Base-by-base conservation (phyloP, 2,113 vertebrate genomes). In the Delphinapterus leucas region DNA sequence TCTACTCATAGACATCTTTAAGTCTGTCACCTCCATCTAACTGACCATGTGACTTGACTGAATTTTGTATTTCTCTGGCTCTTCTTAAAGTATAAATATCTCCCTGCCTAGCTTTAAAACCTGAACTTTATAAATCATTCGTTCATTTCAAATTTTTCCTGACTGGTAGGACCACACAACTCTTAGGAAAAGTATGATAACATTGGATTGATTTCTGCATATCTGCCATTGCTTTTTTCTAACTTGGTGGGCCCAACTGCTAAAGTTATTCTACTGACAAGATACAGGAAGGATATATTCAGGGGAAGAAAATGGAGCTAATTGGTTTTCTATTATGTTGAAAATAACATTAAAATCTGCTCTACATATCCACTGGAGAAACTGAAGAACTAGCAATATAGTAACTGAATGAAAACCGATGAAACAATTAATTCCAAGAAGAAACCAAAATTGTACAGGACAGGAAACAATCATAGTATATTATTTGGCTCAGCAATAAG, bases 321-420 rank as follows among this genome's bases (percentile, higher is more conserved):
- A 85, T 5, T 80, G 47, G 14, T 95, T 81, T 70, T 41, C 63
- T 58, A 18, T 70, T 26, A 80, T 53, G 20, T 25, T 88, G 61
- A 88, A 96, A 96, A 94, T 70, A 84, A 93, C 63, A 63, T 8
- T 36, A 17, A 92, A 68, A 31, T 76, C 44, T n/a, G 25, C 13
- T 77, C 14, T 47, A 68, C 25, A 55, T 8, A 53, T 60, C 17
- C 20, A 44, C 5, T 36, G 28, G 67, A 80, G 18, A 95, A 89
- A 31, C 0, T 55, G 26, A 53, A 71, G 47, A 93, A 85, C 8
- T 65, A 49, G 23, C 18, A 55, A 77, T 85, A 63, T 47, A 3
- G 28, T 44, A 12, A 71, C 17, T 82, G 33, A 79, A 73, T 58
- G 26, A 82, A 92, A 26, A 90, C 18, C 8, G 18, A 77, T 41